Percentiles rank a stretch among this genome's conserved stretches.
Evolutionary conservation across 2,888 invertebrate species (phyloP).

Genomic region (Cetonia aurata): DNA sequence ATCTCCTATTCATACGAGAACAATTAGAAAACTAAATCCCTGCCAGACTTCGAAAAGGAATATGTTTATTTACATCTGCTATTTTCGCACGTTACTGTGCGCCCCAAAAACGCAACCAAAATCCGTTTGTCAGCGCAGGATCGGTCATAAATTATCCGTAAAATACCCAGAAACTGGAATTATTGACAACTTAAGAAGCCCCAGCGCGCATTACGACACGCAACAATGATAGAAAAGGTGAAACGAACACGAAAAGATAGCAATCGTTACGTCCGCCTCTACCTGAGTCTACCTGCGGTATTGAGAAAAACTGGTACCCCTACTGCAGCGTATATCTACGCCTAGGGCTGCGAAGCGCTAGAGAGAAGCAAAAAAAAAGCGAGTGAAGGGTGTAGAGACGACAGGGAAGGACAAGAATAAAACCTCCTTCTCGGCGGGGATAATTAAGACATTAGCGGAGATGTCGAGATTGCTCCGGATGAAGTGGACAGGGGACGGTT

Average conservation of each 20-base stretch:
- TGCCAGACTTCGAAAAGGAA: constrained; percentile 11
- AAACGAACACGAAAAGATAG: constrained; percentile 37
- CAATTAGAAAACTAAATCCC: constrained; percentile 4
- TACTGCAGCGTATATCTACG: not conserved
- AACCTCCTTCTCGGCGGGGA: constrained; percentile 23
- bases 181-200: constrained; percentile 38
- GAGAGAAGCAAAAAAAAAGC: constrained; percentile 4
- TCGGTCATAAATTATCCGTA: constrained; percentile 32
- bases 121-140: constrained; percentile 15
- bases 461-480: constrained; percentile 25
- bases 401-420: constrained; percentile 12
- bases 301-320: not conserved
- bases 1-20: not conserved
- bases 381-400: not conserved
- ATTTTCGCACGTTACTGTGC: constrained; percentile 24
- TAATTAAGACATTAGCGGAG: constrained; percentile 45
- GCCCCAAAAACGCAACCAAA: constrained; percentile 1
- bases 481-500: constrained; percentile 20
- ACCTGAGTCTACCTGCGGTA: constrained; percentile 16
- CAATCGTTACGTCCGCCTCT: constrained; percentile 12
- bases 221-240: constrained; percentile 40
- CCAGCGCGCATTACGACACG: constrained; percentile 37
- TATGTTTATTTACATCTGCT: constrained; percentile 26
- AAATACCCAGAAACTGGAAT: constrained; percentile 37
- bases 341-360: not conserved